Base-by-base conservation (phyloP, 2,797 vertebrate genomes). In the Artibeus lituratus region DNA sequence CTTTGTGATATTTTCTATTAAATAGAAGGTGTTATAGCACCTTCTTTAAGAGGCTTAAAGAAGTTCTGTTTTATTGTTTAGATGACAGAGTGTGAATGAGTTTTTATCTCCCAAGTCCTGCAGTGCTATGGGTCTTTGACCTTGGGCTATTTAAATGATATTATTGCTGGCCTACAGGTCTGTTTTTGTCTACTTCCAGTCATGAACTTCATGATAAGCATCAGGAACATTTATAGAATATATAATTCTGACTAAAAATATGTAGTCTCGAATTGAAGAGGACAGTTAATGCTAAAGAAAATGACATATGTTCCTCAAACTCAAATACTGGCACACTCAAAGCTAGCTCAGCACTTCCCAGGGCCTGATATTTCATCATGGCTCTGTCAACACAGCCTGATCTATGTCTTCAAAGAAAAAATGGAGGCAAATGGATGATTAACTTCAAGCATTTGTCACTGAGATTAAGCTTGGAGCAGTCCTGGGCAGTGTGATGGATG, bases 381-480 rank as follows among this genome's bases (percentile, higher is more conserved):
- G 12, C 81, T 97, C 55, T 88, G 77, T 87, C 76, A 84, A 55
- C 67, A 76, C n/a, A 78, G 32, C 49, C 97, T 96, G 92, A 85
- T 96, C 70, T 94, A 83, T 96, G 84, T 35, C 95, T 97, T 90
- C 65, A 96, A 55, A 55, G 95, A 90, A 96, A 96, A 96, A 39
- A 39, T 69, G 85, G 97, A 97, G 5, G 59, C 84, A 94, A 87
- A 89, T 5, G 14, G 91, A 82, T 96, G 91, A 91, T 95, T 95
- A 96, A 89, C 85, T 87, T 88, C 18, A 94, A 93, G 53, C 74
- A 87, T 97, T 97, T 97, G 92, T 97, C 96, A 92, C 74, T 65
- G 78, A 80, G 88, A 76, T 59, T 72, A 92, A 88, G 88, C 88
- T 84, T 87, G 86, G 82, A 86, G 74, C 32, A 15, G 53, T 73